Conservation (phyloP, 1,140 invertebrate species). For the Camponotus floridanus region DNA sequence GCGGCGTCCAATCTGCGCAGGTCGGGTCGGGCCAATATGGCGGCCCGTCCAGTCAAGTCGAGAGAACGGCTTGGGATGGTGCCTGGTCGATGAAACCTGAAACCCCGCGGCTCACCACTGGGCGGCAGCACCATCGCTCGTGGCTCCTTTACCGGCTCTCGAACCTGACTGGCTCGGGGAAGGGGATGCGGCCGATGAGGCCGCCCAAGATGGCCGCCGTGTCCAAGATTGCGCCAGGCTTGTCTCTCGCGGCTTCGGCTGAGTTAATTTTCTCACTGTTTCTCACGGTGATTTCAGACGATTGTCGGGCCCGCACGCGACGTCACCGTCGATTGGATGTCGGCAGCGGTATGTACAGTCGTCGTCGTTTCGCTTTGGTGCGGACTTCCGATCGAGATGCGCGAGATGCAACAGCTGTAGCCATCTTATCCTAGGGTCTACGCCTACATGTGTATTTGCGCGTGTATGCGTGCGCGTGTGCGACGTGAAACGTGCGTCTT, state of each 20-base stretch:
- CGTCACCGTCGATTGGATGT: slow-evolving; percentile 43
- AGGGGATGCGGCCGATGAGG: slow-evolving; percentile 72
- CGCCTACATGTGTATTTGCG: slow-evolving; percentile 28
- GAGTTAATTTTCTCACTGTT: slow-evolving; percentile 51
- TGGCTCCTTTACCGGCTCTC: slow-evolving; percentile 9
- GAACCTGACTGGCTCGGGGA: slow-evolving; percentile 22
- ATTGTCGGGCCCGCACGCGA: slow-evolving; percentile 43
- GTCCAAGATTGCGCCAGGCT: slow-evolving; percentile 71
- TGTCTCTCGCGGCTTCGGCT: slow-evolving; percentile 51
- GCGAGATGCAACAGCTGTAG: slow-evolving; percentile 55
- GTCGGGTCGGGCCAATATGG: slow-evolving; percentile 68
- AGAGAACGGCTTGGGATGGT: slow-evolving; percentile 41
- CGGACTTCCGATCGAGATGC: neutral
- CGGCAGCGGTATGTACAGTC: slow-evolving; percentile 64
- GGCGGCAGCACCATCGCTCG: slow-evolving; percentile 67
- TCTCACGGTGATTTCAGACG: slow-evolving; percentile 37
- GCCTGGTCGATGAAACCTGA: slow-evolving; percentile 71
- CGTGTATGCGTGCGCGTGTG: slow-evolving; percentile 15
- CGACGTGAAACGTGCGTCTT: neutral
- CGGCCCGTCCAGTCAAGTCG: slow-evolving; percentile 48
- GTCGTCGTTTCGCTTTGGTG: neutral
- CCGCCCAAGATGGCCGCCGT: slow-evolving; percentile 79
- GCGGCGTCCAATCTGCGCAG: slow-evolving; percentile 63
- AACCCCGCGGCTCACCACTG: slow-evolving; percentile 68
- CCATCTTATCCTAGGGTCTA: slow-evolving; percentile 61